phyloP scores from a whole-genome alignment of 2,888 invertebrate genomes.

The Cerastis rubricosa region DNA sequence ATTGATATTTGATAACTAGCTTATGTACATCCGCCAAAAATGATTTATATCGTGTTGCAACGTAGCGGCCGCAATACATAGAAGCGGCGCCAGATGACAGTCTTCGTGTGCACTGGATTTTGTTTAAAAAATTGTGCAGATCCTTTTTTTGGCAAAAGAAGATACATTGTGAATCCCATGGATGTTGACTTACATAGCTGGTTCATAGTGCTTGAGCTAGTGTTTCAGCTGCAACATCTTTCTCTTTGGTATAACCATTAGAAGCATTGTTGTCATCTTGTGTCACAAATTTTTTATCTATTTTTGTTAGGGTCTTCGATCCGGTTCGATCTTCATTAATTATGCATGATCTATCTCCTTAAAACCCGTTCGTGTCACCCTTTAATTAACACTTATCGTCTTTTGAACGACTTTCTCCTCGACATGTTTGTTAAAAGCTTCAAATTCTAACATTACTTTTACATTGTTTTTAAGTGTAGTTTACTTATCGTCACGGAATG shows the following conservation, averaged over 20 bases:
- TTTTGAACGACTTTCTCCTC: slow-evolving; percentile 2
- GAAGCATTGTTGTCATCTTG: neutral
- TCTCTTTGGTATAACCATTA: neutral
- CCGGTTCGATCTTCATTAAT: neutral
- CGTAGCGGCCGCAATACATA: no score
- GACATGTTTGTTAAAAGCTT: slow-evolving; percentile 5
- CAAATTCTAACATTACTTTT: slow-evolving; percentile 10
- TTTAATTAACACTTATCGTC: neutral
- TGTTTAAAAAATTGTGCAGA: no score
- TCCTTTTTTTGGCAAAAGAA: no score
- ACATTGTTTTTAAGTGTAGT: slow-evolving; percentile 12
- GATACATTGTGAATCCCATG: neutral
- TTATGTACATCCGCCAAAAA: no score
- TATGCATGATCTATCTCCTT: neutral
- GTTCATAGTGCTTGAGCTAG: neutral
- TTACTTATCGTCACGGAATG: slow-evolving; percentile 29
- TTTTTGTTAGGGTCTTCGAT: neutral
- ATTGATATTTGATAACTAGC: neutral
- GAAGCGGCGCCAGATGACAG: no score
- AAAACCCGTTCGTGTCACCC: neutral
- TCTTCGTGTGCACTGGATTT: no score
- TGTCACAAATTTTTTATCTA: neutral
- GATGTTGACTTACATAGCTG: neutral
- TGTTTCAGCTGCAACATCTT: no score
- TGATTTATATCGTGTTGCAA: no score